Conservation (phyloP, 2,888 invertebrate genomes). For the Pilophorus perplexus region DNA sequence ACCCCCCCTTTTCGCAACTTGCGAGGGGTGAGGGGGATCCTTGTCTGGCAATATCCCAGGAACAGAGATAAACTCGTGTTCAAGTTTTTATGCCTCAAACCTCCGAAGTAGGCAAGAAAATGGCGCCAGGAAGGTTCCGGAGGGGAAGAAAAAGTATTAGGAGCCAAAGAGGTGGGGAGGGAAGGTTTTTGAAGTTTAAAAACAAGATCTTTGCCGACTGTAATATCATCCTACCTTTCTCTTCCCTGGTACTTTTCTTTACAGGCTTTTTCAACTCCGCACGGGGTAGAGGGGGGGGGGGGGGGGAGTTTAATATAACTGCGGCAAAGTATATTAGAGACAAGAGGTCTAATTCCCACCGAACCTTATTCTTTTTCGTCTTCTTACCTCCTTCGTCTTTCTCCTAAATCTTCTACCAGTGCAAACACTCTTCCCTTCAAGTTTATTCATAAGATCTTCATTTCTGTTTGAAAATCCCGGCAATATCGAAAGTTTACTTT, state of each 20-base stretch:
- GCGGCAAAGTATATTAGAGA: conserved; percentile 21
- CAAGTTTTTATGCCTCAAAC: conserved; percentile 24
- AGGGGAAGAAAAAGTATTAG: conserved; percentile 10
- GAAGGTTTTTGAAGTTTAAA: conserved; percentile 20
- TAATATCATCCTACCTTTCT: conserved; percentile 15
- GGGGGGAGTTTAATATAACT: conserved; percentile 24
- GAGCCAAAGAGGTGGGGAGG: not conserved
- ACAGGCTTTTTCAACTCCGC: not conserved
- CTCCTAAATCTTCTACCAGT: not conserved
- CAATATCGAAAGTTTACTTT: too few species aligned
- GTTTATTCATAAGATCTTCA: conserved; percentile 25
- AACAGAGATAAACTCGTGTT: conserved; percentile 35
- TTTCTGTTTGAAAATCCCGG: conserved; percentile 15
- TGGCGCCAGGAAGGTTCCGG: not conserved
- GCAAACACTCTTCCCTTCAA: conserved; percentile 24
- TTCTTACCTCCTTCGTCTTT: not conserved
- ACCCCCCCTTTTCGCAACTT: too few species aligned
- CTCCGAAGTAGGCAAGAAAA: not conserved
- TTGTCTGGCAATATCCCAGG: conserved; percentile 32
- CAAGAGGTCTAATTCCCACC: conserved; percentile 33
- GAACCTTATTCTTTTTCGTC: not conserved
- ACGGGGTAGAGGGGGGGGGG: not conserved
- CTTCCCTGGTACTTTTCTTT: conserved; percentile 1
- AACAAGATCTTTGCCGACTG: conserved; percentile 30
- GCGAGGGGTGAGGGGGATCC: too few species aligned